phyloP scores from a whole-genome alignment of 2,113 vertebrate genomes.

The Polypterus bichir region DNA sequence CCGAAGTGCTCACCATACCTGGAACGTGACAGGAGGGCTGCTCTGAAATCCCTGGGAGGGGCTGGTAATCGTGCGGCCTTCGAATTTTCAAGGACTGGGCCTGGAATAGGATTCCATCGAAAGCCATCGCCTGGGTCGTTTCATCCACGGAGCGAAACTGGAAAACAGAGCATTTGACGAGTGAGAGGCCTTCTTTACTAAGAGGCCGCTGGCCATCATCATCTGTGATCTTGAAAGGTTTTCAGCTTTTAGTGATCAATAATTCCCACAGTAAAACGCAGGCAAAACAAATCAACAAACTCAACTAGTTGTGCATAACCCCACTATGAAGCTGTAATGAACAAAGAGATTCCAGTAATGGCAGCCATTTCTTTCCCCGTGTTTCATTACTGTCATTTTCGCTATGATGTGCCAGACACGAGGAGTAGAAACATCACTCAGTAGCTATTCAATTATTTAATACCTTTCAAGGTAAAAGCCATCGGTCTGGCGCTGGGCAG shows the following conservation, averaged over 20 bases:
- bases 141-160: constrained; percentile 58
- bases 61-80: constrained; percentile 54
- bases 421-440: neutral
- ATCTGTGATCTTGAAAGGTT: no score
- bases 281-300: no score
- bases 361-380: no score
- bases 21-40: constrained; percentile 55
- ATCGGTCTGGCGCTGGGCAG: neutral
- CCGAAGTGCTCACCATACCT: constrained; percentile 25
- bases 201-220: neutral
- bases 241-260: neutral
- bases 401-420: no score
- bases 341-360: no score
- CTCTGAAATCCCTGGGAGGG: constrained; percentile 53
- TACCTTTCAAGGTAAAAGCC: neutral
- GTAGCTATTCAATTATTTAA: neutral
- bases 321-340: no score
- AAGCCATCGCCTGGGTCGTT: constrained; percentile 59
- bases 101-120: constrained; percentile 57
- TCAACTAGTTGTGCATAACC: no score
- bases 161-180: neutral
- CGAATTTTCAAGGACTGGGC: constrained; percentile 56
- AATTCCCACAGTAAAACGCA: no score
- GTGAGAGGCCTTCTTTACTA: neutral
- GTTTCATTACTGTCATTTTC: no score